Evolutionary conservation across 2,888 invertebrate genomes (phyloP).

Genomic region (Polyploca ridens): DNA sequence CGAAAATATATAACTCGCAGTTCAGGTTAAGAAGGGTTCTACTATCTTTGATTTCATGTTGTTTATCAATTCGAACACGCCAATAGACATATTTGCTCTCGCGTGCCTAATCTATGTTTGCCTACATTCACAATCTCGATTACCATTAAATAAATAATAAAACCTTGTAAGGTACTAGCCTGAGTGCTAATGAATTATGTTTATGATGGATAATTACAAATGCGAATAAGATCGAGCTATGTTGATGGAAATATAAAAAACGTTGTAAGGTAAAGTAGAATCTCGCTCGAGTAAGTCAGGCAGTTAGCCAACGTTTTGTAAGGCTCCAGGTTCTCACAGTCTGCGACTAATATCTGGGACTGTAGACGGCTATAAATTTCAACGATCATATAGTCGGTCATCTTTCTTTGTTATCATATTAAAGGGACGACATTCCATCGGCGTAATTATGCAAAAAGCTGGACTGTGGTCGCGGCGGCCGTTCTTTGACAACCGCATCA

Average conservation of each 20-base stretch:
- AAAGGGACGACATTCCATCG: slow-evolving; percentile 77
- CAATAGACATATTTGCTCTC: slow-evolving; percentile 72
- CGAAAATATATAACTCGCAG: slow-evolving; percentile 76
- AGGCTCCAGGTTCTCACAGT: slow-evolving; percentile 56
- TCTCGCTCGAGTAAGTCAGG: slow-evolving; percentile 19
- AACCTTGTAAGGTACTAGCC: slow-evolving; percentile 23
- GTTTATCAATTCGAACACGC: slow-evolving; percentile 75
- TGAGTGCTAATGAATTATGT: slow-evolving; percentile 15
- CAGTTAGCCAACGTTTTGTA: slow-evolving; percentile 15
- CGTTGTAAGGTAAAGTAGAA: background rate
- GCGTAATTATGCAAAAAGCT: slow-evolving; percentile 83
- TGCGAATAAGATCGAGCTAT: background rate
- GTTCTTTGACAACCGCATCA: slow-evolving; percentile 78
- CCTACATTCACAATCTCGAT: slow-evolving; percentile 59
- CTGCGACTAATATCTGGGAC: slow-evolving; percentile 38
- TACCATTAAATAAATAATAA: slow-evolving; percentile 36
- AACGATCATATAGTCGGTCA: slow-evolving; percentile 73
- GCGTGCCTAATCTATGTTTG: slow-evolving; percentile 61
- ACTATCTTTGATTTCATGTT: slow-evolving; percentile 70
- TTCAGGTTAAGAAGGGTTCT: slow-evolving; percentile 67
- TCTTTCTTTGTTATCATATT: slow-evolving; percentile 82
- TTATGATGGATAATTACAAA: background rate
- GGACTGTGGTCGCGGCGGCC: slow-evolving; percentile 77
- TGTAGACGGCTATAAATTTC: slow-evolving; percentile 65
- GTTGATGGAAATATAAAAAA: background rate